Percentiles rank a stretch among this genome's conserved stretches.
Conservation (phyloP, 2,113 vertebrate genomes). For the Chlorocebus sabaeus region DNA sequence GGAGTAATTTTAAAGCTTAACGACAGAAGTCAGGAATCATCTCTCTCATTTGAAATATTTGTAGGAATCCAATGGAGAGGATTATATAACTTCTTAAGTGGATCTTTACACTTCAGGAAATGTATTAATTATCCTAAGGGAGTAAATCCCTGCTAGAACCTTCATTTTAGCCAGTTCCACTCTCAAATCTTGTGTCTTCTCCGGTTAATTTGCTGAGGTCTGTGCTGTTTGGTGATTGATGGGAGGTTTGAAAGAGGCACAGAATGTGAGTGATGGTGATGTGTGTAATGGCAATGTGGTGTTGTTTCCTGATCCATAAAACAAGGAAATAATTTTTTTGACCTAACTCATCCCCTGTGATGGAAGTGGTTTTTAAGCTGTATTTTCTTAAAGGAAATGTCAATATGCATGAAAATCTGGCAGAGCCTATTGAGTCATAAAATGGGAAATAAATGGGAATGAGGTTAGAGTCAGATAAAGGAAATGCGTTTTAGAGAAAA, state of each 20-base stretch:
- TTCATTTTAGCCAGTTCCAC: not conserved
- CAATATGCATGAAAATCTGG: not conserved
- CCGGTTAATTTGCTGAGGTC: not conserved
- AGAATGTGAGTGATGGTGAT: not conserved
- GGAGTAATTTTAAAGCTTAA: not conserved
- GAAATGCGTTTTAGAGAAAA: not conserved
- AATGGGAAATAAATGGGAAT: not conserved
- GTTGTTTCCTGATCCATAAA: conserved; percentile 34
- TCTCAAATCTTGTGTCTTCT: not conserved
- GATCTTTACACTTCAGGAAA: not conserved
- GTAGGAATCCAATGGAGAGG: not conserved
- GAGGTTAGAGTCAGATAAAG: not conserved
- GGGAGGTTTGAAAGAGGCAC: not conserved
- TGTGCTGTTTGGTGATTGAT: not conserved
- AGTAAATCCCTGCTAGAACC: not conserved
- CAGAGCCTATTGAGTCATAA: not conserved
- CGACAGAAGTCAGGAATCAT: not conserved
- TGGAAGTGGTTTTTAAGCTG: conserved; percentile 26
- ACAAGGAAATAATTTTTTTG: not conserved
- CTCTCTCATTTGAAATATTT: not conserved
- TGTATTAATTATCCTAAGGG: not conserved
- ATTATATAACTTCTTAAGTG: not conserved
- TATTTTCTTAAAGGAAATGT: conserved; percentile 35
- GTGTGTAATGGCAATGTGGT: not conserved
- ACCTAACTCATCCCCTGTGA: not conserved